Base-by-base conservation (phyloP, 2,797 vertebrate species). In the Xerus rutilus region DNA sequence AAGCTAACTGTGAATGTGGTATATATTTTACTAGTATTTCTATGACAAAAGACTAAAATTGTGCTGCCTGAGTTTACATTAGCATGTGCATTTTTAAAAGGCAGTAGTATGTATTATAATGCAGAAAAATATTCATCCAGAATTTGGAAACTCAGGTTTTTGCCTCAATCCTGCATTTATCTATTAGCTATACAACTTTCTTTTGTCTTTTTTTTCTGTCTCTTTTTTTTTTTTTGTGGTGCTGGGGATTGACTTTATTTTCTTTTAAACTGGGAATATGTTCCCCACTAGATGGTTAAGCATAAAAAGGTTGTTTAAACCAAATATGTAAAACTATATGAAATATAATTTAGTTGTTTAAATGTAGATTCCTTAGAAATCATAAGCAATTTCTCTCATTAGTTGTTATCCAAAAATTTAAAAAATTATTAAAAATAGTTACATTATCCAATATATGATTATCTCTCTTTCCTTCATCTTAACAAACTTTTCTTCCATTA, bases 11-110 rank as follows among this genome's bases (percentile, higher is more conserved):
- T 70, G 93, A 93, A 86, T 90, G 6, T 67, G 14, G 49, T 87
- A 1, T 93, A 62, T 90, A 95, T 91, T 96, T 95, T 96, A 86
- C 82, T 89, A 67, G 89, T 86, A 62, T 93, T 94, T 93, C 59
- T 82, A 21, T 81, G 47, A 89, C 32, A 92, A 92, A 95, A 86
- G 49, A 25, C 72, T 73, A 25, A 94, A 89, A 23, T 73, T 88
- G 89, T 91, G 32, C 52, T 78, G 45, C 35, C 21, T 52, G 32
- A 28, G 28, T 70, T 95, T 91, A 64, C 39, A 70, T 90, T 91
- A 70, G 3, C 84, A 91, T 59, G n/a, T 86, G 12, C 65, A 83
- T 90, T 96, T 95, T 96, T 35, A 74, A 96, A 94, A 95, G 43
- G 25, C 62, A 87, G 18, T 47, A 14, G 30, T 69, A 23, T 64